Percentiles rank a stretch among this genome's conserved stretches.
These are phyloP conservation scores for Erythrocercus mccallii DNA, from an alignment of 2,113 vertebrate genomes.

Conservation along the genomic window DNA sequence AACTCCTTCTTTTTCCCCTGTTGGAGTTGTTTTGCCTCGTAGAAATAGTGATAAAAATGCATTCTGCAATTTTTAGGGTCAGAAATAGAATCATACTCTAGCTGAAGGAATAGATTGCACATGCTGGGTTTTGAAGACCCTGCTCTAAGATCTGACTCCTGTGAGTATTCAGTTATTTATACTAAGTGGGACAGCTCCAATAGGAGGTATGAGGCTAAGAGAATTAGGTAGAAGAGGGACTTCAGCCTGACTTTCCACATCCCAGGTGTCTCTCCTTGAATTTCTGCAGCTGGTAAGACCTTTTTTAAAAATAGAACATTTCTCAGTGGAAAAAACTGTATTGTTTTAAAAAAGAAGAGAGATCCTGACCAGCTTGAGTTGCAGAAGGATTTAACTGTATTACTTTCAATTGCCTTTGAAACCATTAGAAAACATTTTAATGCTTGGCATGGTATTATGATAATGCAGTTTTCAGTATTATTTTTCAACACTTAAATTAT, in stretches of 20 bases:
- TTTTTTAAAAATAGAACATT: conserved; percentile 23
- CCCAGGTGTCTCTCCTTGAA: conserved; percentile 6
- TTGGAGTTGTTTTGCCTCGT: neutral
- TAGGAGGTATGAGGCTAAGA: conserved; percentile 20
- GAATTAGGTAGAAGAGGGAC: conserved; percentile 25
- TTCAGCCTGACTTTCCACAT: neutral
- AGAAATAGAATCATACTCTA: neutral
- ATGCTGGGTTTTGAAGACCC: neutral
- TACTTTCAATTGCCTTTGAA: neutral
- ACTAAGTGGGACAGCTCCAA: conserved; percentile 58
- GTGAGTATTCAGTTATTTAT: conserved; percentile 29
- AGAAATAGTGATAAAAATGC: neutral
- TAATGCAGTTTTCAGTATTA: neutral
- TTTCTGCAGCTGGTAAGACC: neutral
- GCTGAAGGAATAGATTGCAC: neutral
- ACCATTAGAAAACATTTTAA: neutral
- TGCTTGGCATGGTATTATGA: neutral
- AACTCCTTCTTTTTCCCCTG: neutral
- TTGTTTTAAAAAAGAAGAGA: neutral
- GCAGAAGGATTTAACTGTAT: neutral
- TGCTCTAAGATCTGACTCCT: neutral
- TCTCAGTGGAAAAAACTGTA: conserved; percentile 1
- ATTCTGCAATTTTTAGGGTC: neutral
- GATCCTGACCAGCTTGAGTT: neutral
- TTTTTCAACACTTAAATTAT: neutral